phyloP scores from a whole-genome alignment of 2,797 vertebrate species.

The Eleutherodactylus coqui region DNA sequence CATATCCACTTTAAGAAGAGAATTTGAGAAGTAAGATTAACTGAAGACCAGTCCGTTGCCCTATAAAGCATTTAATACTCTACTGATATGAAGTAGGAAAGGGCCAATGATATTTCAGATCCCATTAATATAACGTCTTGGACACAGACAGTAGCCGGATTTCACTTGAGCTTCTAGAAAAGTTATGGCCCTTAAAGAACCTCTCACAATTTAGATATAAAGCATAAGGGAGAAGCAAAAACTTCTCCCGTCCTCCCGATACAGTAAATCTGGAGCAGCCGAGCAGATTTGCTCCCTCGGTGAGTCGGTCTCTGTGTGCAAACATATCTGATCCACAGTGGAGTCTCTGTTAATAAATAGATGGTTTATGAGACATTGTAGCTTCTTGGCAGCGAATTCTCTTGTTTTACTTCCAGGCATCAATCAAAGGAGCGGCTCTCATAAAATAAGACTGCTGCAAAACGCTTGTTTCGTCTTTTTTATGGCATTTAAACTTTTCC shows the following conservation, averaged over 20 bases:
- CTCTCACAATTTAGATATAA: conserved; percentile 47
- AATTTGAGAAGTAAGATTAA: not conserved
- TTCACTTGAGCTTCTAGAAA: conserved; percentile 12
- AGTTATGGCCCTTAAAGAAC: conserved; percentile 34
- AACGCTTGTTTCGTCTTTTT: conserved; percentile 55
- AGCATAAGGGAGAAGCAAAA: not conserved
- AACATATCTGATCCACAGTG: conserved; percentile 3
- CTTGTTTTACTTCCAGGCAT: conserved; percentile 47
- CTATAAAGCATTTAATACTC: not conserved
- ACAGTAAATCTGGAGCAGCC: conserved; percentile 33
- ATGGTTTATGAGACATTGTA: conserved; percentile 41
- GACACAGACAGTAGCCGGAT: not conserved
- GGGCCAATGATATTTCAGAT: conserved; percentile 27
- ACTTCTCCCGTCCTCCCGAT: not conserved
- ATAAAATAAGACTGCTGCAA: conserved; percentile 56
- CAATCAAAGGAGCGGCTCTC: conserved; percentile 57
- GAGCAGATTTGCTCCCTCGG: conserved; percentile 3
- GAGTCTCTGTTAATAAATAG: conserved; percentile 44
- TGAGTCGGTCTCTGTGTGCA: conserved; percentile 15
- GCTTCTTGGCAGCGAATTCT: conserved; percentile 53
- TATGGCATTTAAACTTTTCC: conserved; percentile 1
- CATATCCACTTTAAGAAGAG: not conserved
- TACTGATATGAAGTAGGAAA: conserved; percentile 35
- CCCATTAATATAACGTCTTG: conserved; percentile 31
- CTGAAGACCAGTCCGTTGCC: not conserved